Conservation (phyloP, 1,140 invertebrate species). For the Chrysopa pallens region DNA sequence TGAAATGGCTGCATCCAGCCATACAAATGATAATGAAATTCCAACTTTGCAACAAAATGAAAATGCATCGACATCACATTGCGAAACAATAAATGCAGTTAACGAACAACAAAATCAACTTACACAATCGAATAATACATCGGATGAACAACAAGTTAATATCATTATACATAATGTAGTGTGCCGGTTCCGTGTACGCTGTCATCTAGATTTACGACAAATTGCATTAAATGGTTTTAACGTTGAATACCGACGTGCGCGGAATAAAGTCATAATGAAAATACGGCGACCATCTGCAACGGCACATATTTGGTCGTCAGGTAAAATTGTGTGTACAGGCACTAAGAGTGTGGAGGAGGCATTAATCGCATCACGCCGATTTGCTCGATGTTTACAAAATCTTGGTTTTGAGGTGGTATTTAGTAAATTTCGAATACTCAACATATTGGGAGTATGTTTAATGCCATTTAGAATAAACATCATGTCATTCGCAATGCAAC, state of each 20-base stretch:
- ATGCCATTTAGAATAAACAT: no score
- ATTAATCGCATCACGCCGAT: slow-evolving; percentile 74
- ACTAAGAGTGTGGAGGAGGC: slow-evolving; percentile 84
- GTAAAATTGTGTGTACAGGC: slow-evolving; percentile 93
- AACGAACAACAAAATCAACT: slow-evolving; percentile 7
- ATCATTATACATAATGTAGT: slow-evolving; percentile 98
- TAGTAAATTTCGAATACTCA: no score
- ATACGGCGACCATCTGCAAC: slow-evolving; percentile 80
- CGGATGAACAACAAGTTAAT: slow-evolving; percentile 56
- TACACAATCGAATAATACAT: slow-evolving; percentile 16
- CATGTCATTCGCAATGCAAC: no score
- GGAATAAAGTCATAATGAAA: slow-evolving; percentile 97
- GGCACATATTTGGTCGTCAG: slow-evolving; percentile 95
- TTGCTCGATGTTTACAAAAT: slow-evolving; percentile 83
- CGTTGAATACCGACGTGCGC: slow-evolving; percentile 89
- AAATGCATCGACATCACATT: slow-evolving; percentile 4
- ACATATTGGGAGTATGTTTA: no score
- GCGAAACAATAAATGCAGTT: slow-evolving; percentile 9
- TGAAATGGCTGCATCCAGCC: slow-evolving; percentile 49
- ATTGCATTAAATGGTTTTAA: slow-evolving; percentile 81
- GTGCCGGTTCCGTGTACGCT: slow-evolving; percentile 91
- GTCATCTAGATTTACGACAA: slow-evolving; percentile 89
- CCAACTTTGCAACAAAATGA: slow-evolving; percentile 29
- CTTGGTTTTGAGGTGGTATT: slow-evolving; percentile 73
- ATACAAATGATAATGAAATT: slow-evolving; percentile 51